These are phyloP conservation scores for Luidia sarsii DNA, from an alignment of 53 echinoderm and acorn worm species.

Conservation along the genomic window DNA sequence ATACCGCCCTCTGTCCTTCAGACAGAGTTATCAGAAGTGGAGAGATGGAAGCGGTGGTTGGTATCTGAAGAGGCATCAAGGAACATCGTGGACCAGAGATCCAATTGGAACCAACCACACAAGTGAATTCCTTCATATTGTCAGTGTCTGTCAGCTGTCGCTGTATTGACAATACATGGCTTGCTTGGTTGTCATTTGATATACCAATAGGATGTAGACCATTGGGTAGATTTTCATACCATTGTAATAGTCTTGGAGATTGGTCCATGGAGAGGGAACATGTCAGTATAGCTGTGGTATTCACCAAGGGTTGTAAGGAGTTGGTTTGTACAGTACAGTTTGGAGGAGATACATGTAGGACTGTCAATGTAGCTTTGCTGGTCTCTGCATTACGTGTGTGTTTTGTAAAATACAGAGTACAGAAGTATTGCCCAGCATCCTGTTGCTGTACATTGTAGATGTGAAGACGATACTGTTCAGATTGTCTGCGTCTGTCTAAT, in stretches of 20 bases:
- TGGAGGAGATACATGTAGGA: background rate
- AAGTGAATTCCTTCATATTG: background rate
- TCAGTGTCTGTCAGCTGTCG: background rate
- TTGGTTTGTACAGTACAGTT: background rate
- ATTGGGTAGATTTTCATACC: background rate
- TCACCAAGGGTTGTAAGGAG: background rate
- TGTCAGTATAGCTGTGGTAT: background rate
- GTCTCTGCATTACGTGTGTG: background rate
- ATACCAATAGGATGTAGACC: background rate
- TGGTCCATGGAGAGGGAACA: background rate
- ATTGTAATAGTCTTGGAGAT: background rate
- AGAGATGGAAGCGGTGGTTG: background rate
- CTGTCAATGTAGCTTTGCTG: background rate
- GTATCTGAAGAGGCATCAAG: background rate
- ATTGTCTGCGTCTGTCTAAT: background rate
- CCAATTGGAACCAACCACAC: background rate
- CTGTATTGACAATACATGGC: background rate
- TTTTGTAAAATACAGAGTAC: background rate
- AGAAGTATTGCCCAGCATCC: background rate
- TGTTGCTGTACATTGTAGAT: background rate
- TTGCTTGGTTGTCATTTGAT: no score
- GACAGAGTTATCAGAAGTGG: background rate
- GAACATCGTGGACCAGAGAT: background rate
- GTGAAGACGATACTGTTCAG: background rate
- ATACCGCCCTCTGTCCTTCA: background rate